phyloP scores from a whole-genome alignment of 1,140 invertebrate genomes.

The Cecropterus lyciades region DNA sequence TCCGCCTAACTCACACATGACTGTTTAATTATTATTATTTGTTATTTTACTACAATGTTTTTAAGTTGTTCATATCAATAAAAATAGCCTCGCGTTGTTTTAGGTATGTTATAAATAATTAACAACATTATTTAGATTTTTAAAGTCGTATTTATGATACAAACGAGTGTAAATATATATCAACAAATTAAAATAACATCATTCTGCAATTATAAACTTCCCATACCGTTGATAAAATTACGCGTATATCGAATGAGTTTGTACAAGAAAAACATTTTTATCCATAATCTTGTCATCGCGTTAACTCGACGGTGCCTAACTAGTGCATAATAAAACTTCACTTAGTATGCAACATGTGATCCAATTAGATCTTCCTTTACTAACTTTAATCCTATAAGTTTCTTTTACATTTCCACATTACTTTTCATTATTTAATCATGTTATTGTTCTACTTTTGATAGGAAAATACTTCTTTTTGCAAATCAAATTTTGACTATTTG shows the following conservation, averaged over 20 bases:
- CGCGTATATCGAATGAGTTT: background rate
- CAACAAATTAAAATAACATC: background rate
- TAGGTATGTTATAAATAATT: too few relatives aligned
- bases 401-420: background rate
- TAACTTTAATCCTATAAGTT: slow-evolving; percentile 5
- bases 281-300: slow-evolving; percentile 3
- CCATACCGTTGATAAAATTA: background rate
- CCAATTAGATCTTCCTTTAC: slow-evolving; percentile 2
- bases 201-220: background rate
- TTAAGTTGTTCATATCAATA: too few relatives aligned
- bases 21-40: too few relatives aligned
- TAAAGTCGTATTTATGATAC: too few relatives aligned
- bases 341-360: slow-evolving; percentile 5
- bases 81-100: too few relatives aligned
- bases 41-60: too few relatives aligned
- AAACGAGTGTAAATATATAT: too few relatives aligned
- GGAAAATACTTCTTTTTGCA: too few relatives aligned
- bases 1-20: too few relatives aligned
- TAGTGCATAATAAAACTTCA: slow-evolving; percentile 11
- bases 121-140: too few relatives aligned
- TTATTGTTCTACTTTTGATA: background rate
- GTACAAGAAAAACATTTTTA: background rate
- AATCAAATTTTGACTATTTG: too few relatives aligned
- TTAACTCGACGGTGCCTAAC: background rate
- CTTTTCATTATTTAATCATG: background rate